These are phyloP conservation scores for Calliphora vicina DNA, from an alignment of 1,140 invertebrate species.

Conservation along the genomic window DNA sequence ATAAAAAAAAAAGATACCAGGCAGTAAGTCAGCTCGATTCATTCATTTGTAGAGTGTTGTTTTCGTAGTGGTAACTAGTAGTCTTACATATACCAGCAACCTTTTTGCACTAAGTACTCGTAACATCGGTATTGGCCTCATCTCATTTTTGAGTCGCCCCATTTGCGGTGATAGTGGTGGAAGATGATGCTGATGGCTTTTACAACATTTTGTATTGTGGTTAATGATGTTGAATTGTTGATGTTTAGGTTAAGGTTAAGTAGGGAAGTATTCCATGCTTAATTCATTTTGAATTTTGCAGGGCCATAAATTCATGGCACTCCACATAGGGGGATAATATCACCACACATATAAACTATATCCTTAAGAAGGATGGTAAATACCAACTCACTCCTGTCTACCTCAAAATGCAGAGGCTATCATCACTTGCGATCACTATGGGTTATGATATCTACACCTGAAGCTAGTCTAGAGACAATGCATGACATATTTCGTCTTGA, in stretches of 20 bases:
- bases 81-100: neutral
- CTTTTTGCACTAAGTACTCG: neutral
- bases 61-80: neutral
- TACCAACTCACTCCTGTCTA: no score
- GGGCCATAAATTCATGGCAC: no score
- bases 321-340: no score
- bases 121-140: neutral
- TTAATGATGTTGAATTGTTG: constrained; percentile 30
- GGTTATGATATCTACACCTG: no score
- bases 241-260: constrained; percentile 26
- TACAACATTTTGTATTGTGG: neutral
- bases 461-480: no score
- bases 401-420: no score
- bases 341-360: no score
- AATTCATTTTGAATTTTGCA: no score
- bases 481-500: no score
- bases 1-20: neutral
- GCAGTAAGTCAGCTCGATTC: neutral
- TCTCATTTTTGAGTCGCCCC: constrained; percentile 8
- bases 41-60: neutral
- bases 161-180: neutral
- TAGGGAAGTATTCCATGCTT: neutral
- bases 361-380: no score
- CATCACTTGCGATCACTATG: no score
- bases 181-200: neutral